Percentiles rank a stretch among this genome's conserved stretches.
Evolutionary conservation across 1,140 invertebrate species (phyloP).

Genomic region (Leptinotarsa undecemlineata): DNA sequence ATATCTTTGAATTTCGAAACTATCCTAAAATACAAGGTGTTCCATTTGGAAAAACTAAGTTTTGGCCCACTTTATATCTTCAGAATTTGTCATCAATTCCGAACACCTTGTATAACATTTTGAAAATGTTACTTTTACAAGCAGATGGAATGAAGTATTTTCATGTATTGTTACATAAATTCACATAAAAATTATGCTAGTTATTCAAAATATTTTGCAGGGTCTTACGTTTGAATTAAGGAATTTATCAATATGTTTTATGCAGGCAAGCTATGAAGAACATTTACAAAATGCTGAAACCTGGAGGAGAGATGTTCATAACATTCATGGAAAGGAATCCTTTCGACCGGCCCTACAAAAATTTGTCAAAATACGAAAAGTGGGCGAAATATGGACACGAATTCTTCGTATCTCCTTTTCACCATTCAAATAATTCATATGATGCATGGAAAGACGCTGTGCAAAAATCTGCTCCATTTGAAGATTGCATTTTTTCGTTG

Average conservation of each 20-base stretch:
- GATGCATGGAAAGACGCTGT: background rate
- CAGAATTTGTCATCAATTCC: no score
- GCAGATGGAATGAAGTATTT: no score
- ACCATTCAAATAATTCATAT: background rate
- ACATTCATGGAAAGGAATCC: background rate
- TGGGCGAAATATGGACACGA: constrained; percentile 19
- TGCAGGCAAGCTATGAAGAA: constrained; percentile 5
- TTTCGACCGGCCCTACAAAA: background rate
- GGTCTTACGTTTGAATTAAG: no score
- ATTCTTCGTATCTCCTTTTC: background rate
- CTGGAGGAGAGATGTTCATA: background rate
- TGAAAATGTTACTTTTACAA: no score
- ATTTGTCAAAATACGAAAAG: background rate
- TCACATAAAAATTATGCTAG: no score
- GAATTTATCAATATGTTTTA: background rate
- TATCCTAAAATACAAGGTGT: no score
- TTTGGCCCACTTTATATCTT: no score
- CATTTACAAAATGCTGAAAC: constrained; percentile 13
- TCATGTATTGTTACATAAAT: no score
- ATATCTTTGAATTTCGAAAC: no score
- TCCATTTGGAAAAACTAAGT: no score
- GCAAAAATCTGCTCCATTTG: background rate
- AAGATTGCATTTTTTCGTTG: background rate
- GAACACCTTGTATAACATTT: no score
- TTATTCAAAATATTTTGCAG: no score